Conservation (phyloP, 2,113 vertebrate genomes). For the Dermatemys mawii region DNA sequence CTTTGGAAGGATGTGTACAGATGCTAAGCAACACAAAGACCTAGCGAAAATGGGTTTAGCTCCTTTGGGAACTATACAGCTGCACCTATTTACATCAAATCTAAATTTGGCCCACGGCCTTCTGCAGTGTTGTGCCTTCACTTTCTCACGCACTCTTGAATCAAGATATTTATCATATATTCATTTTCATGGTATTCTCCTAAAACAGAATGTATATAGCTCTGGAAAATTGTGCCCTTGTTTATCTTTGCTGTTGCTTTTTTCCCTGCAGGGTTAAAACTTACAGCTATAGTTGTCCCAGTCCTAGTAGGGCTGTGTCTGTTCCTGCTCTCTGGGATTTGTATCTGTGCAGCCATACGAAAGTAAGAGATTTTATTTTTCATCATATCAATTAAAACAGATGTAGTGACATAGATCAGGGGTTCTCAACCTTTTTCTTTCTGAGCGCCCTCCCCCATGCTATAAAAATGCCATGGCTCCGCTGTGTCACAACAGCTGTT, state of each 20-base stretch:
- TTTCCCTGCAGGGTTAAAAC: slow-evolving; percentile 67
- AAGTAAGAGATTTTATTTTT: slow-evolving; percentile 76
- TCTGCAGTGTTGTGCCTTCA: not conserved
- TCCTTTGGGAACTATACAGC: not conserved
- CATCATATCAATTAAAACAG: not conserved
- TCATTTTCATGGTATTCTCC: not conserved
- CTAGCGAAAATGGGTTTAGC: slow-evolving; percentile 8
- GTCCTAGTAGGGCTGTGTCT: slow-evolving; percentile 68
- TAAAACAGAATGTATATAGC: slow-evolving; percentile 9
- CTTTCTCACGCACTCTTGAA: not conserved
- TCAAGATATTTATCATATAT: not conserved
- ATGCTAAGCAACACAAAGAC: not conserved
- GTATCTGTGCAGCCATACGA: slow-evolving; percentile 71
- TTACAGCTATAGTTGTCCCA: slow-evolving; percentile 72
- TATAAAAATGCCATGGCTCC: too few species aligned
- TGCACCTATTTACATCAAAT: not conserved
- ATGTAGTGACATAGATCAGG: not conserved
- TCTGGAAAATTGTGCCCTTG: not conserved
- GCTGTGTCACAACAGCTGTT: too few species aligned
- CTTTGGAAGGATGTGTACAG: slow-evolving; percentile 8
- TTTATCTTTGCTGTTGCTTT: not conserved
- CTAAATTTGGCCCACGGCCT: not conserved
- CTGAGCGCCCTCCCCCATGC: too few species aligned
- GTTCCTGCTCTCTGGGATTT: slow-evolving; percentile 76
- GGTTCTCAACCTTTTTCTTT: not conserved